Conservation (phyloP, 2,888 invertebrate genomes). For the Chrysolina oricalcia region DNA sequence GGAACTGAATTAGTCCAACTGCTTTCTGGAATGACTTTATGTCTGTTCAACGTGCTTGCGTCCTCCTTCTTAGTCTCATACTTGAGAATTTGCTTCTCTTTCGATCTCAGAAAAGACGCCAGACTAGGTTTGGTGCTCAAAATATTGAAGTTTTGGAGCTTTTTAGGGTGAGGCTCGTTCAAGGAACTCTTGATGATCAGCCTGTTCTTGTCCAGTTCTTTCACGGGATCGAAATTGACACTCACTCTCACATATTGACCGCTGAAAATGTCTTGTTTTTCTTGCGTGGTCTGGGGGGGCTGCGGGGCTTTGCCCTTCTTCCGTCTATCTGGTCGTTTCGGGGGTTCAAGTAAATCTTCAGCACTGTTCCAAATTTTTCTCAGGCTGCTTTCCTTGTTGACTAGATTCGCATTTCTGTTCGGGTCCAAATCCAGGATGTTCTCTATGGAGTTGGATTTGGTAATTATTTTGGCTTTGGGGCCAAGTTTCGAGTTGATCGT, state of each 20-base stretch:
- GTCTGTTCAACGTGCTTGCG: constrained; percentile 41
- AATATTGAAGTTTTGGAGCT: constrained; percentile 59
- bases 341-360: constrained; percentile 66
- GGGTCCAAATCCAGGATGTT: constrained; percentile 62
- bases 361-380: constrained; percentile 70
- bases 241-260: constrained; percentile 71
- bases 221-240: constrained; percentile 62
- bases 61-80: constrained; percentile 53
- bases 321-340: constrained; percentile 67
- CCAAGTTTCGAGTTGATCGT: constrained; percentile 55
- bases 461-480: constrained; percentile 52
- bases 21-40: constrained; percentile 41
- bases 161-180: constrained; percentile 62
- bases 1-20: constrained; percentile 69
- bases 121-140: constrained; percentile 59
- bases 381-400: constrained; percentile 57
- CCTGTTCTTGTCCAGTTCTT: constrained; percentile 56
- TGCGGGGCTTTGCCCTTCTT: constrained; percentile 67
- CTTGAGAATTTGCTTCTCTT: constrained; percentile 52
- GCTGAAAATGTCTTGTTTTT: constrained; percentile 66
- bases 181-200: constrained; percentile 59
- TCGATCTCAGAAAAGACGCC: constrained; percentile 60
- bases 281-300: constrained; percentile 56
- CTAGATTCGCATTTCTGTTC: constrained; percentile 57
- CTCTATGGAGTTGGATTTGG: constrained; percentile 63